Percentiles rank a stretch among this genome's conserved stretches.
These are phyloP conservation scores for Philopotamus ludificatus DNA, from an alignment of 1,140 invertebrate species.

Conservation along the genomic window DNA sequence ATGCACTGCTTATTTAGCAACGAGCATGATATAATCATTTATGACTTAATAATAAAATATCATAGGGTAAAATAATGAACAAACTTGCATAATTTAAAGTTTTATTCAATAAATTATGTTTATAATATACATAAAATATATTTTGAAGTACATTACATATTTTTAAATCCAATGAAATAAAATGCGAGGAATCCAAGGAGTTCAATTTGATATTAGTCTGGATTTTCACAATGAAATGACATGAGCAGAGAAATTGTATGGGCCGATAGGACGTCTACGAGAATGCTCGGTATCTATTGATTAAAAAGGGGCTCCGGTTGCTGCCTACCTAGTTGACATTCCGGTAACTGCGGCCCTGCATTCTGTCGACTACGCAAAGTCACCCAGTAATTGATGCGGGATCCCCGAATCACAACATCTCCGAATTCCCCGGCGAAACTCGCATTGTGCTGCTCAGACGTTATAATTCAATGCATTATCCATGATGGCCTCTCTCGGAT, in stretches of 20 bases:
- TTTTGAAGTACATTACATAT: too few relatives aligned
- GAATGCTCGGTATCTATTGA: slow-evolving; percentile 28
- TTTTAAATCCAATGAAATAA: too few relatives aligned
- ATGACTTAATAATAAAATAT: too few relatives aligned
- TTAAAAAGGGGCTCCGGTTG: slow-evolving; percentile 20
- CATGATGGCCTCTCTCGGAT: too few relatives aligned
- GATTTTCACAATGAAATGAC: slow-evolving; percentile 3
- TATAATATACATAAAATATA: too few relatives aligned
- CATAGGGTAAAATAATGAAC: too few relatives aligned
- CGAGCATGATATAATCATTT: too few relatives aligned
- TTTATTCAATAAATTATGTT: too few relatives aligned
- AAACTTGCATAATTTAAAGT: too few relatives aligned
- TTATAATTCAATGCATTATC: neutral
- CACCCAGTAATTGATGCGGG: neutral
- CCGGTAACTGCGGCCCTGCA: neutral
- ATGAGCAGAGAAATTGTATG: slow-evolving; percentile 3
- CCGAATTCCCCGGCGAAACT: neutral
- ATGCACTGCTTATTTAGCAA: too few relatives aligned
- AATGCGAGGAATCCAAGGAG: neutral
- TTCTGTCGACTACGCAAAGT: neutral
- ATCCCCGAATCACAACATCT: neutral
- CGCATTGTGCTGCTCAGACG: neutral
- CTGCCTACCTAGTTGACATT: slow-evolving; percentile 12
- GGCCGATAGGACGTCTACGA: neutral
- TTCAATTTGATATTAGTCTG: neutral